Evolutionary conservation across 53 echinoderm and acorn worm genomes (phyloP), one percentile per base, ranked within the genome.

Genomic region (Astropecten irregularis): DNA sequence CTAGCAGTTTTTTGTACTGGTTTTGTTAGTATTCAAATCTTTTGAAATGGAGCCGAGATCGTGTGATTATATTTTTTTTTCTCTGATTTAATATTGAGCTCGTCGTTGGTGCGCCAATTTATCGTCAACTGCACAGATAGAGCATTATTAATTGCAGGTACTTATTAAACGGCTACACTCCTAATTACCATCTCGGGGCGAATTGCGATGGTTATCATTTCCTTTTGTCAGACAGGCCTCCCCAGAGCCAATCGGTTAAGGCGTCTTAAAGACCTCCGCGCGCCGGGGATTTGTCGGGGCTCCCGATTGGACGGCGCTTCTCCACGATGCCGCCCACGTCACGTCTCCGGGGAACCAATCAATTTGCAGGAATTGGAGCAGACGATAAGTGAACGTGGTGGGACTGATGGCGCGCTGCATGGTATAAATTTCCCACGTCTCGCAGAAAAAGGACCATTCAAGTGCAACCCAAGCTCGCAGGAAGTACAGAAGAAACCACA

Each of bases 331-430:
- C 74, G 39, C 74, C 14, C 58, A 57, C 58, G 57, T 38, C 55
- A 20, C 19, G 3, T 55, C 74, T 74, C 74, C 16, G 20, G 56
- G 58, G 74, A 74, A 38, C 74, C 74, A 74, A 74, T 74, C 74
- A 74, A 74, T 39, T 54, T 74, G 58, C 42, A 11, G 55, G 58
- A 57, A 54, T 56, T 23, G 13, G 38, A 39, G 26, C 57, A 27
- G 74, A 42, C 35, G 26, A 55, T 2, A 25, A 55, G 27, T 18
- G 55, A 25, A 31, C 52, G 37, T 36, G n/a, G 65, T 25, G 57
- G 55, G 18, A 19, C 55, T 6, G 28, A 74, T 11, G 74, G 68
- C 25, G 74, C 19, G 39, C 42, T 19, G 40, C 26, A 38, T 6
- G 74, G 56, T 74, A 74, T 74, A 74, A 74, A 74, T 56, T 22